Base-by-base conservation (phyloP, 2,797 vertebrate species). In the Sciurus vulgaris region DNA sequence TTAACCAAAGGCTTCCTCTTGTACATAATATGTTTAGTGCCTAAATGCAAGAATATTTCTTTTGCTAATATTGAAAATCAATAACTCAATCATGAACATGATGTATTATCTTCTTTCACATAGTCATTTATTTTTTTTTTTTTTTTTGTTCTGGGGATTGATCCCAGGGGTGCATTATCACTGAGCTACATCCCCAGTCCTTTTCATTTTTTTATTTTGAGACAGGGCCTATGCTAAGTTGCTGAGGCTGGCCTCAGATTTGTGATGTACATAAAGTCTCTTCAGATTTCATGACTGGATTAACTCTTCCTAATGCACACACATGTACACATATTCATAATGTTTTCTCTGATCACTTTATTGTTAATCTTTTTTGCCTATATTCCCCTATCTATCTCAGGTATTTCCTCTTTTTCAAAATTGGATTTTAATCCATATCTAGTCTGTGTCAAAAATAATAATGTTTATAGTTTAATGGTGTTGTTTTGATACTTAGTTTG, bases 341-440 rank as follows among this genome's bases (percentile, higher is more conserved):
- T 73, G 26, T 91, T 94, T 85, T 81, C 33, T 94, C 12, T 70
- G 47, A 78, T 73, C 94, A 24, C 2, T 86, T 95, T 86, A 54
- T 54, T 70, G 44, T 90, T 54, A 92, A 87, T 88, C 1, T 73
- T 70, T 69, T 38, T 73, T 91, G 10, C n/a, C 5, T 78, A 11
- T 28, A 74, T 81, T 65, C 3, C 18, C 5, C 41, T 51, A 14
- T 59, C 78, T 74, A 44, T 74, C 38, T 79, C 20, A 28, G 24
- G 28, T 89, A 65, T 7, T 93, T 86, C 5, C 0, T 73, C 15
- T 70, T 65, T 67, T 89, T 44, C 7, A 54, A 6, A 79, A 78
- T 86, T 91, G 86, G 26, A 90, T 47, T 93, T 93, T 49, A 76
- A 93, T 84, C 38, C 20, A 20, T 61, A 84, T 63, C 15, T 86